A percentile compares a stretch with the other conserved stretches of the same genome.
Conservation (phyloP, 2,113 vertebrate genomes). For the Rhinoptilus africanus region DNA sequence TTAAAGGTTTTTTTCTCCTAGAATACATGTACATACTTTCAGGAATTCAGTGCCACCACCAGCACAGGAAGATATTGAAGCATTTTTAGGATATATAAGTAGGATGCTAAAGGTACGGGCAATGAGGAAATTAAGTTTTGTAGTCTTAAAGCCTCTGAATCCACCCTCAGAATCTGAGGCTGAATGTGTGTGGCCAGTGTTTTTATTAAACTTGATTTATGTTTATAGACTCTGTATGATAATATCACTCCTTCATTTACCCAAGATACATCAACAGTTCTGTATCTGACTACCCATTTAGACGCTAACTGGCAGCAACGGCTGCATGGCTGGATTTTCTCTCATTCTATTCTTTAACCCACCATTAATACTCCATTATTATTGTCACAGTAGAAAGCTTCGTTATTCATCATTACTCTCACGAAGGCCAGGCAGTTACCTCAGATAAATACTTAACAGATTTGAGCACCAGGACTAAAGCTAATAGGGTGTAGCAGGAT, state of each 20-base stretch:
- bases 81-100: not conserved
- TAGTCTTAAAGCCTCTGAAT: not conserved
- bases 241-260: not conserved
- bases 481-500: not conserved
- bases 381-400: not conserved
- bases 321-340: not conserved
- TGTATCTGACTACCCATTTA: not conserved
- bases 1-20: not conserved
- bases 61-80: not conserved
- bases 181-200: not conserved
- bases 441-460: not conserved
- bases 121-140: not conserved
- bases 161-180: not conserved
- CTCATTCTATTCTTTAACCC: not conserved
- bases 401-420: not conserved
- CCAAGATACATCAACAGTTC: not conserved
- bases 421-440: not conserved
- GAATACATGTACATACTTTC: accelerated
- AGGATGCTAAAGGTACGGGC: not conserved
- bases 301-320: not conserved
- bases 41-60: not conserved
- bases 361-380: not conserved
- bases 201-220: not conserved
- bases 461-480: not conserved
- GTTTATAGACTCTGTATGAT: not conserved